Evolutionary conservation across 2,113 vertebrate species (phyloP).

Genomic region (Crotophaga sulcirostris): DNA sequence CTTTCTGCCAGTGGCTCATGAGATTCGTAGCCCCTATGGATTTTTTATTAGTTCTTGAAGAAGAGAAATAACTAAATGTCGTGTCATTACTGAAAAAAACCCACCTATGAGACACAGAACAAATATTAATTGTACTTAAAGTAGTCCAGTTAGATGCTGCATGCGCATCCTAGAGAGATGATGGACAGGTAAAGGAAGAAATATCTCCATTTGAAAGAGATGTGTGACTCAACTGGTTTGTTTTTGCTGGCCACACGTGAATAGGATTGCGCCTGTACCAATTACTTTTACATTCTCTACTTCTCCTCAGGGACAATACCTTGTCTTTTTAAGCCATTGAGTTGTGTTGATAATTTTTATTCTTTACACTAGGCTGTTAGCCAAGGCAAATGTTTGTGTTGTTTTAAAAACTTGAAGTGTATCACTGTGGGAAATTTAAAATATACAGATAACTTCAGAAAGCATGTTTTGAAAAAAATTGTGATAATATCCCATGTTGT

Average conservation of each 20-base stretch:
- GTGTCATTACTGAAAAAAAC: background rate
- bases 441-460: conserved; percentile 74
- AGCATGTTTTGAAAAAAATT: conserved; percentile 30
- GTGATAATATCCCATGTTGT: conserved; percentile 54
- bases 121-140: conserved; percentile 41
- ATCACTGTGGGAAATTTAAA: conserved; percentile 75
- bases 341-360: conserved; percentile 51
- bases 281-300: conserved; percentile 29
- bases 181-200: conserved; percentile 42
- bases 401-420: conserved; percentile 71
- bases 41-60: background rate
- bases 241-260: conserved; percentile 60
- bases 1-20: background rate
- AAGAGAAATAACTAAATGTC: conserved; percentile 25
- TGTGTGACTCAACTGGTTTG: background rate
- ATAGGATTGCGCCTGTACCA: conserved; percentile 8
- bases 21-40: background rate
- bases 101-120: background rate
- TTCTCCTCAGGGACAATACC: conserved; percentile 44
- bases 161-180: conserved; percentile 9
- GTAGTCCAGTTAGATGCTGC: background rate
- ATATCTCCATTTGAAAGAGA: background rate
- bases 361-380: conserved; percentile 58
- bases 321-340: conserved; percentile 56
- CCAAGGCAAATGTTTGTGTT: conserved; percentile 73